Evolutionary conservation across 1,140 invertebrate species (phyloP).

Genomic region (Aporrectodea caliginosa): DNA sequence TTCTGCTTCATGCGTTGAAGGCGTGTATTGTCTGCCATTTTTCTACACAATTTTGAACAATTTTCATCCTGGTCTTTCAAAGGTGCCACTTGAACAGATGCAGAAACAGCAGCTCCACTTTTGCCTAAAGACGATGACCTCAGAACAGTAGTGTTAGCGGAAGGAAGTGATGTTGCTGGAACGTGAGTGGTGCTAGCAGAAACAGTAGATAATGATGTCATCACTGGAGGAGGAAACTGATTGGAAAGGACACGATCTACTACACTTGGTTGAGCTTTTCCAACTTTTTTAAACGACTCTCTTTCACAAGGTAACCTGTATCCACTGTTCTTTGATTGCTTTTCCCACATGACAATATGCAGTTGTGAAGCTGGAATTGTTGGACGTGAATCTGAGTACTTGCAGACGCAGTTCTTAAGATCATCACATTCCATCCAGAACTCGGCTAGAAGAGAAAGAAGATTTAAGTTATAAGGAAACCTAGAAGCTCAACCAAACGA

Average conservation of each 20-base stretch:
- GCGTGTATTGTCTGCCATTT: background rate
- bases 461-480: background rate
- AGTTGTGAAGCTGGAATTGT: slow-evolving; percentile 39
- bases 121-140: too few species aligned
- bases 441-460: slow-evolving; percentile 22
- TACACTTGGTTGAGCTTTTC: too few species aligned
- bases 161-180: background rate
- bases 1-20: background rate
- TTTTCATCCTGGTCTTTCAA: background rate
- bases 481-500: too few species aligned
- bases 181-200: background rate
- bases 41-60: background rate
- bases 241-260: background rate
- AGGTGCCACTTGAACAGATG: too few species aligned
- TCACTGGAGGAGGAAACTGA: background rate
- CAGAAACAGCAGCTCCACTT: background rate
- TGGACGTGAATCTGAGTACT: slow-evolving; percentile 34
- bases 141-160: too few species aligned
- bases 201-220: too few species aligned
- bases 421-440: slow-evolving; percentile 50
- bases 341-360: slow-evolving; percentile 49
- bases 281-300: background rate
- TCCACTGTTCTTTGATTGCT: background rate
- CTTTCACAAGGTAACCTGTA: background rate
- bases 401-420: slow-evolving; percentile 39